A percentile compares a stretch with the other conserved stretches of the same genome.
phyloP scores from a whole-genome alignment of 2,888 invertebrate genomes.

The Drosophila sordidula region DNA sequence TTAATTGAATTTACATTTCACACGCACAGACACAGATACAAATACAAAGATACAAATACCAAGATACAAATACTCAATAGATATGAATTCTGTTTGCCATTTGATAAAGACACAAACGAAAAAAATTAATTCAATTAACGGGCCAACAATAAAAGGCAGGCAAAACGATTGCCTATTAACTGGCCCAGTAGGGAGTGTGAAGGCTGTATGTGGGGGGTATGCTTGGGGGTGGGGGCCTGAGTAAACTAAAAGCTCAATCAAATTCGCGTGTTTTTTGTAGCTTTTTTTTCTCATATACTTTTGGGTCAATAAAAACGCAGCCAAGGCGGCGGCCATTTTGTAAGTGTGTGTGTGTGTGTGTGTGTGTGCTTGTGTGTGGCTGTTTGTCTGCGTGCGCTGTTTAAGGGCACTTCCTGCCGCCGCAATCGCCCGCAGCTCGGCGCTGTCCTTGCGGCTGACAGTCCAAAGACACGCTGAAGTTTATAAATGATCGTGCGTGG shows the following conservation, averaged over 20 bases:
- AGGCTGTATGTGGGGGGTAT: not conserved
- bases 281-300: slow-evolving; percentile 19
- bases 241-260: slow-evolving; percentile 68
- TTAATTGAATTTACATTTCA: slow-evolving; percentile 77
- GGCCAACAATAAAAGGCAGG: slow-evolving; percentile 54
- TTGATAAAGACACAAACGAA: slow-evolving; percentile 60
- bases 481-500: slow-evolving; percentile 71
- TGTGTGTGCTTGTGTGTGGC: slow-evolving; percentile 19
- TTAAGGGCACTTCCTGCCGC: slow-evolving; percentile 66
- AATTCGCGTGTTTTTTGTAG: slow-evolving; percentile 59
- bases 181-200: not conserved
- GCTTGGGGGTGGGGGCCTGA: not conserved
- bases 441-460: slow-evolving; percentile 61
- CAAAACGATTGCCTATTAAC: slow-evolving; percentile 51
- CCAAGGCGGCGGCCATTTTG: slow-evolving; percentile 20
- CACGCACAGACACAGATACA: slow-evolving; percentile 28
- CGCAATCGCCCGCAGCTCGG: not conserved
- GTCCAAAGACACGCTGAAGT: slow-evolving; percentile 61
- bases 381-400: slow-evolving; percentile 58
- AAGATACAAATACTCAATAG: slow-evolving; percentile 22
- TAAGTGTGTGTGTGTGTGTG: slow-evolving; percentile 7
- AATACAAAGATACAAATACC: slow-evolving; percentile 8
- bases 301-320: slow-evolving; percentile 48
- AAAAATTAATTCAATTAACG: slow-evolving; percentile 74
- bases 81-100: slow-evolving; percentile 59